Conservation (phyloP, 2,888 invertebrate genomes). For the Phengaris alcon region DNA sequence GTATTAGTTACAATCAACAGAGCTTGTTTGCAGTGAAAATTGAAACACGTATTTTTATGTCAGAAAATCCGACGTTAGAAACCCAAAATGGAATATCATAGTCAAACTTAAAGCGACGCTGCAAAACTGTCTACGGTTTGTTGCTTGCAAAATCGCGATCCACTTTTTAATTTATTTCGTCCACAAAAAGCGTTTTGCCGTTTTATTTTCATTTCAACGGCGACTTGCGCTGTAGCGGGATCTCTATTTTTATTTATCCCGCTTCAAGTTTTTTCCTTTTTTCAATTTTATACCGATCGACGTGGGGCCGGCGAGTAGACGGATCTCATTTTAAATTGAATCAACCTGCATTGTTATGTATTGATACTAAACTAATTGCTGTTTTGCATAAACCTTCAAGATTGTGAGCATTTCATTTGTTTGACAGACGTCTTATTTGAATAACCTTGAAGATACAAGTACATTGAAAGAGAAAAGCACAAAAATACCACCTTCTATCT, state of each 20-base stretch:
- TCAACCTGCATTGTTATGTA: constrained; percentile 57
- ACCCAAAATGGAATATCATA: constrained; percentile 37
- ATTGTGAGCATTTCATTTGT: constrained; percentile 13
- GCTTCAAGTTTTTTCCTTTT: constrained; percentile 61
- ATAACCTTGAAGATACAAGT: too few species aligned
- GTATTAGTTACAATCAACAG: background rate
- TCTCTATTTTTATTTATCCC: constrained; percentile 79
- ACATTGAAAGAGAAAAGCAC: too few species aligned
- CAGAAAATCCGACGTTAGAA: constrained; percentile 21
- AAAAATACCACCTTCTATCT: too few species aligned
- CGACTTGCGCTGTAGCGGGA: constrained; percentile 78
- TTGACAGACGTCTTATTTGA: background rate
- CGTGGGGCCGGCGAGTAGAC: constrained; percentile 70
- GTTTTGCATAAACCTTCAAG: constrained; percentile 16
- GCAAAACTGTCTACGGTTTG: constrained; percentile 45
- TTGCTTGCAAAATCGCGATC: constrained; percentile 70
- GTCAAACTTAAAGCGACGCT: constrained; percentile 35
- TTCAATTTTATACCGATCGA: constrained; percentile 75
- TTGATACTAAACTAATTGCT: constrained; percentile 38
- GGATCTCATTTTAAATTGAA: constrained; percentile 77
- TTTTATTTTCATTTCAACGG: constrained; percentile 79
- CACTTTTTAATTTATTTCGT: constrained; percentile 79
- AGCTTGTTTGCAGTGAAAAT: background rate
- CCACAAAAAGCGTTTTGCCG: constrained; percentile 74
- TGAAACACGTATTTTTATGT: background rate